Conservation (phyloP, 2,888 invertebrate species). For the Scelioninae gen. 1 region DNA sequence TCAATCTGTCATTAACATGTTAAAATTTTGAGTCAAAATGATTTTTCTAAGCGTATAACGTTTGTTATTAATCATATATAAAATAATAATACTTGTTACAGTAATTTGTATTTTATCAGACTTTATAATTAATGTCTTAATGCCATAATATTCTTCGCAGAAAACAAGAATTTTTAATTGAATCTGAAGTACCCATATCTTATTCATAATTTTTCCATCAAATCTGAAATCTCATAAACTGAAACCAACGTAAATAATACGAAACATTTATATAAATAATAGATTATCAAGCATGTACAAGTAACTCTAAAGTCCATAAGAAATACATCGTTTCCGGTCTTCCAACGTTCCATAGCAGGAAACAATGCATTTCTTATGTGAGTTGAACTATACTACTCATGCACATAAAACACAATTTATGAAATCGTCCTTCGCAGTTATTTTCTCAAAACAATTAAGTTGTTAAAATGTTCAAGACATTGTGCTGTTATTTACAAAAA, state of each 20-base stretch:
- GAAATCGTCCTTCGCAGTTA: constrained; percentile 11
- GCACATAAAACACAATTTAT: constrained; percentile 27
- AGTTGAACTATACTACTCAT: not conserved
- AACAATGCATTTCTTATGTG: constrained; percentile 47
- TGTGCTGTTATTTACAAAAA: not conserved
- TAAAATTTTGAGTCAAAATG: no score
- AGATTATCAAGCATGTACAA: constrained; percentile 24
- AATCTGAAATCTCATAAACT: not conserved
- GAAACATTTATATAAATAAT: constrained; percentile 11
- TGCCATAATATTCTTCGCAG: no score
- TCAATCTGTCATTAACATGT: no score
- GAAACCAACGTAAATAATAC: not conserved
- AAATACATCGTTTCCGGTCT: constrained; percentile 41
- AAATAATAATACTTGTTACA: no score
- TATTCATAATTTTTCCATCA: no score
- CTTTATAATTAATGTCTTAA: no score
- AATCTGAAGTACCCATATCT: no score
- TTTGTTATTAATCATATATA: no score
- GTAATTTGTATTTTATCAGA: no score
- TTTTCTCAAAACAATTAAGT: constrained; percentile 38
- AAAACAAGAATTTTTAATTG: no score
- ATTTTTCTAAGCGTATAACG: no score
- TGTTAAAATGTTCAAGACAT: constrained; percentile 17
- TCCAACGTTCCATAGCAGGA: constrained; percentile 32
- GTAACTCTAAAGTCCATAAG: constrained; percentile 11